Base-by-base conservation (phyloP, 2,113 vertebrate genomes). In the Oncorhynchus keta region DNA sequence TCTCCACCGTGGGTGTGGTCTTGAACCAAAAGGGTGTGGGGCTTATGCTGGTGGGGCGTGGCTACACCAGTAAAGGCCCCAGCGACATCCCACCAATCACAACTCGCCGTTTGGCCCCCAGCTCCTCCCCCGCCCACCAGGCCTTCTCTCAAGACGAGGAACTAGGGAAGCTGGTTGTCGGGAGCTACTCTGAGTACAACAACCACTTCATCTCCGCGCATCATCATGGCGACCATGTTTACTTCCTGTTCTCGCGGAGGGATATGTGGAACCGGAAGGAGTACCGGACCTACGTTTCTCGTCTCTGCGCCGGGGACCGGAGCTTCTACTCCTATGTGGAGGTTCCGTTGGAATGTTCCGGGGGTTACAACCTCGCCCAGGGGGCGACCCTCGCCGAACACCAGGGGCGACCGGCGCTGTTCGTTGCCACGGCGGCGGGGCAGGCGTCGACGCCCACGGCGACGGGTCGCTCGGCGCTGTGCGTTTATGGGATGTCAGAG, bases 271-370 rank as follows among this genome's bases (percentile, higher is more conserved):
- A 90, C 5, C 93, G 90, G 78, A 91, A 93, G 2, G 95, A 96
- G 64, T 96, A 96, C 79, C 92, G 82, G n/a, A 95, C 94, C 0
- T 96, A 95, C 0, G 89, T 93, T 12, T 95, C n/a, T 0, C 92
- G n/a, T n/a, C 90, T 95, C 67, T 97, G 96, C 75, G 68, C 78
- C 57, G 83, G 90, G 0, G n/a, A 97, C 61, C 81, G 92, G 61
- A 95, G 94, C 79, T 96, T 96, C 72, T 96, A 96, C 89, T 97
- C 96, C 0, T 97, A 97, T 0, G 95, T 96, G 71, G 96, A 97
- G 86, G 91, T 94, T 32, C 96, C 96, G 1, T 90, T 97, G 39
- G n/a, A 68, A 2, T 97, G 96, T 83, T n/a, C 28, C 0, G 92
- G 88, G 0, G 83, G n/a, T 0, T 94, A 93, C 73, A 93, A 94